Conservation (phyloP, 2,888 invertebrate species). For the Leptopterna dolabrata region DNA sequence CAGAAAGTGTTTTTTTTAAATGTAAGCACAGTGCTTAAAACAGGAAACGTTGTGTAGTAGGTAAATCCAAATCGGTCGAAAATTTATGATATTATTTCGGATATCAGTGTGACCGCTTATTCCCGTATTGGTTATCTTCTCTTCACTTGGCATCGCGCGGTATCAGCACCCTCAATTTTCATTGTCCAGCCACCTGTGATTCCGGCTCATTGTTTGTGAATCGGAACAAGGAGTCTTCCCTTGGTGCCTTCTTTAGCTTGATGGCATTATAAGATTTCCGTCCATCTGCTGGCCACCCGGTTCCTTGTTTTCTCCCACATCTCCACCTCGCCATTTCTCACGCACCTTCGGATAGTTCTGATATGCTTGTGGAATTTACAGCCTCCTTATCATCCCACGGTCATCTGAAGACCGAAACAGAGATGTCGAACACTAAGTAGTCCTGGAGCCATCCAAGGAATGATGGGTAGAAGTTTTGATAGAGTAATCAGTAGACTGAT, state of each 20-base stretch:
- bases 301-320: neutral
- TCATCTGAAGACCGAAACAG: neutral
- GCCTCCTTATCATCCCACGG: neutral
- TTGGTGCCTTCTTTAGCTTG: neutral
- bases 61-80: too few relatives aligned
- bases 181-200: conserved; percentile 3
- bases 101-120: neutral
- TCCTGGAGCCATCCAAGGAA: too few relatives aligned
- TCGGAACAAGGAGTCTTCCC: neutral
- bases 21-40: too few relatives aligned
- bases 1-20: too few relatives aligned
- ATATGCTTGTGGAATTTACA: neutral
- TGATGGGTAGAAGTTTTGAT: too few relatives aligned
- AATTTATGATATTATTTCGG: neutral
- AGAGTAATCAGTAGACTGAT: too few relatives aligned
- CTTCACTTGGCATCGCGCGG: neutral
- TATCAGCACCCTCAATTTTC: neutral
- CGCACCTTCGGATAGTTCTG: neutral
- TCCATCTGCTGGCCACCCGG: neutral
- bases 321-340: neutral
- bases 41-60: too few relatives aligned
- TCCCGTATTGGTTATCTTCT: neutral
- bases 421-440: too few relatives aligned
- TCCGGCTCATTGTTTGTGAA: neutral
- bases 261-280: neutral